Base-by-base conservation (phyloP, 2,797 vertebrate species). In the Gambelia wislizenii region DNA sequence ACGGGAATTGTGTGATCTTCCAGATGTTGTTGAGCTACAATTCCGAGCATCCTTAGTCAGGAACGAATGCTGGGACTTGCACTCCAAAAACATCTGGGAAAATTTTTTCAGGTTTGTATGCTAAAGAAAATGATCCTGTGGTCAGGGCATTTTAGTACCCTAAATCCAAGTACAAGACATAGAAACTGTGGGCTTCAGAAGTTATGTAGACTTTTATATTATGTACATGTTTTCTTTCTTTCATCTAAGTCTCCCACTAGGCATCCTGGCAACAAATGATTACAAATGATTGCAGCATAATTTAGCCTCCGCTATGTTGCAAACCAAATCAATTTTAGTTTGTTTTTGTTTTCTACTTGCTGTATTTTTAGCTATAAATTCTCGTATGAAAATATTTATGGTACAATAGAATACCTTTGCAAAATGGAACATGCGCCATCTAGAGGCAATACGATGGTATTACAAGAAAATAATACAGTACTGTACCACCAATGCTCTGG, bases 351-450 rank as follows among this genome's bases (percentile, higher is more conserved):
- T 13, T 30, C 7, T 22, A 39, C 20, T 9, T 3, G 18, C 59
- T 67, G 18, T 83, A 44, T 64, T 64, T 83, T 49, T 30, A 1
- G 6, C 6, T 20, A 33, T 64, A 83, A n/a, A 22, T 49, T 83
- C 30, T 69, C 27, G 6, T 2, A 1, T 49, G 30, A 70, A 83
- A 22, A 69, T 67, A 10, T 67, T 67, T 33, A 33, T 67, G 64
- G 30, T 67, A 33, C 64, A 67, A 33, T 12, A 1, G 14, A 69
- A 59, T 61, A 20, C 14, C 42, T 78, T 61, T 80, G n/a, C 83
- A 61, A 81, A 61, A 83, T 91, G 90, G 76, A 93, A 95, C 94
- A 90, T 84, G 90, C 91, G 89, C 95, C 95, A 95, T 72, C 96
- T 96, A 81, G 94, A 93, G 96, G 94, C 78, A 88, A 83, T 8